Evolutionary conservation across 2,888 invertebrate species (phyloP).

Genomic region (Patella caerulea): DNA sequence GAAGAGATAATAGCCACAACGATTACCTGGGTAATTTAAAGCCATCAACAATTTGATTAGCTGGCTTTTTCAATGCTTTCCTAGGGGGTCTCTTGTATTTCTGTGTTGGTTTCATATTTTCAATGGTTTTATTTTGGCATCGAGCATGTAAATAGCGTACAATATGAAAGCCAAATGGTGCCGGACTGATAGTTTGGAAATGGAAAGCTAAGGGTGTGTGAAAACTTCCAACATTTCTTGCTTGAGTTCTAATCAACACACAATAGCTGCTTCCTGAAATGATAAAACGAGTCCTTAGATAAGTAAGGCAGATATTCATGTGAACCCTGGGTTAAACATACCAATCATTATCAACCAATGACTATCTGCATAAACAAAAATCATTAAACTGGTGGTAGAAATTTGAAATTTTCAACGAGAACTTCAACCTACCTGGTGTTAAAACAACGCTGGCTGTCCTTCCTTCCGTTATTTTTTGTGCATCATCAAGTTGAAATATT

Average conservation of each 20-base stretch:
- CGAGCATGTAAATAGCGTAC: conserved; percentile 47
- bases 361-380: no score
- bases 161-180: conserved; percentile 38
- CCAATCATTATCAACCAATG: no score
- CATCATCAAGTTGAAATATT: conserved; percentile 49
- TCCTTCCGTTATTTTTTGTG: conserved; percentile 44
- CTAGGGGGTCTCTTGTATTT: conserved; percentile 38
- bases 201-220: conserved; percentile 52
- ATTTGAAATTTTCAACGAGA: no score
- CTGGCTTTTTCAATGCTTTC: not conserved
- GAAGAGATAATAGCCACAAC: no score
- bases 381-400: no score
- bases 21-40: not conserved
- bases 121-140: conserved; percentile 44
- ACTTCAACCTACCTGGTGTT: conserved; percentile 37
- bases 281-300: not conserved
- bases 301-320: no score
- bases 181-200: conserved; percentile 28
- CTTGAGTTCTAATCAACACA: conserved; percentile 40
- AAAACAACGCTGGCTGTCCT: conserved; percentile 29
- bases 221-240: conserved; percentile 48
- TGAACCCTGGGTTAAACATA: no score
- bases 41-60: not conserved
- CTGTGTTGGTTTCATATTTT: conserved; percentile 44
- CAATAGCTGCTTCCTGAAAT: conserved; percentile 44